Percentiles rank a stretch among this genome's conserved stretches.
Evolutionary conservation across 2,888 invertebrate species (phyloP).

Genomic region (Nomada fabriciana): DNA sequence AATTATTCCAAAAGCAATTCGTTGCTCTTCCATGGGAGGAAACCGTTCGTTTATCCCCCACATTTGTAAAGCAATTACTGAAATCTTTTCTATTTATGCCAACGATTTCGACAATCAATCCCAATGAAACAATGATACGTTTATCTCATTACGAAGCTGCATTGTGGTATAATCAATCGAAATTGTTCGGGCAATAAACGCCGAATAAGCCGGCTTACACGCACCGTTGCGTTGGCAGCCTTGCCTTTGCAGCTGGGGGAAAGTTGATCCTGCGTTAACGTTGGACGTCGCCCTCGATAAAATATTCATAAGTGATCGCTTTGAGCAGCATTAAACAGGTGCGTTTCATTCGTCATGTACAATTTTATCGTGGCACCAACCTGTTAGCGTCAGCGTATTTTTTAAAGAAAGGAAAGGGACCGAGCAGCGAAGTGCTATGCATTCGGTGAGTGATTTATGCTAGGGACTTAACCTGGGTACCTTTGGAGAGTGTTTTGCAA

Average conservation of each 20-base stretch:
- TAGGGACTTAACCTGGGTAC: no score
- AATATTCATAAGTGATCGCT: not conserved
- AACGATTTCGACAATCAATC: constrained; percentile 58
- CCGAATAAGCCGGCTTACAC: constrained; percentile 9
- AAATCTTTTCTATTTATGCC: constrained; percentile 54
- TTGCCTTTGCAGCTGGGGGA: not conserved
- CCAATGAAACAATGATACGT: constrained; percentile 56
- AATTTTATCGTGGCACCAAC: no score
- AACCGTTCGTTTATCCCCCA: constrained; percentile 61
- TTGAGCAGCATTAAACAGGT: not conserved
- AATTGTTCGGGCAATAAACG: constrained; percentile 43
- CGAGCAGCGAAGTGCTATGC: no score
- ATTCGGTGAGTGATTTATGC: no score
- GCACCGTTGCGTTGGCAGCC: not conserved
- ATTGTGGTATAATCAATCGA: constrained; percentile 44
- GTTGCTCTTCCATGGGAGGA: constrained; percentile 50
- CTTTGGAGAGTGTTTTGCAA: no score
- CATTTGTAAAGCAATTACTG: constrained; percentile 47
- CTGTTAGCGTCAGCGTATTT: no score
- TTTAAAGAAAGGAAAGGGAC: no score
- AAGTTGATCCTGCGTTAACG: constrained; percentile 2
- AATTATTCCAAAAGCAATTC: constrained; percentile 60
- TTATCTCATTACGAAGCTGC: constrained; percentile 55
- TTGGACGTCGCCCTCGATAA: not conserved
- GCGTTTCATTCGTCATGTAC: not conserved